Evolutionary conservation across 2,888 invertebrate species (phyloP).

Genomic region (Eristalinus sepulchralis): DNA sequence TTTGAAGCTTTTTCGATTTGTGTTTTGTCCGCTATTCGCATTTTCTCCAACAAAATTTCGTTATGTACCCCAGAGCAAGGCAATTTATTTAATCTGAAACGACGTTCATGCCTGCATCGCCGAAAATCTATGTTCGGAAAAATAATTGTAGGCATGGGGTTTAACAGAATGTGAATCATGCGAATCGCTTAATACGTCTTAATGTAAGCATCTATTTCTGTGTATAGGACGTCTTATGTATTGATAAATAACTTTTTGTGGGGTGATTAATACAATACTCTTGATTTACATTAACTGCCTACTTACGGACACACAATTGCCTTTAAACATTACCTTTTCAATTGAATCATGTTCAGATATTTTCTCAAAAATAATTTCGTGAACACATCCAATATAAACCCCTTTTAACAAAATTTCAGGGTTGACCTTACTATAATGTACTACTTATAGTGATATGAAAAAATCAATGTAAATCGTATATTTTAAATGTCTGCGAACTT

Average conservation of each 20-base stretch:
- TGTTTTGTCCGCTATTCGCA: conserved; percentile 43
- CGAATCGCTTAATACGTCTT: conserved; percentile 25
- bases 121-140: conserved; percentile 27
- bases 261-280: background rate
- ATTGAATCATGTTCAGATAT: too few relatives aligned
- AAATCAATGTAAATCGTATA: too few relatives aligned
- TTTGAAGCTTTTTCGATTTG: conserved; percentile 57
- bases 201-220: conserved; percentile 1
- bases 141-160: conserved; percentile 46
- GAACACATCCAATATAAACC: too few relatives aligned
- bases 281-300: too few relatives aligned
- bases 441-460: too few relatives aligned
- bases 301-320: too few relatives aligned
- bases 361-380: too few relatives aligned
- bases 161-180: background rate
- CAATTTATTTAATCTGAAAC: conserved; percentile 43
- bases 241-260: background rate
- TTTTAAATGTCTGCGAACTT: conserved; percentile 40
- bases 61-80: conserved; percentile 19
- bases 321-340: too few relatives aligned
- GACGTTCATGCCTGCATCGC: conserved; percentile 1
- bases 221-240: background rate
- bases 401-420: too few relatives aligned
- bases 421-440: too few relatives aligned
- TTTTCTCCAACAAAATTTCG: conserved; percentile 2